Evolutionary conservation across 1,140 invertebrate genomes (phyloP).

Genomic region (Drosophila quadrilineata): DNA sequence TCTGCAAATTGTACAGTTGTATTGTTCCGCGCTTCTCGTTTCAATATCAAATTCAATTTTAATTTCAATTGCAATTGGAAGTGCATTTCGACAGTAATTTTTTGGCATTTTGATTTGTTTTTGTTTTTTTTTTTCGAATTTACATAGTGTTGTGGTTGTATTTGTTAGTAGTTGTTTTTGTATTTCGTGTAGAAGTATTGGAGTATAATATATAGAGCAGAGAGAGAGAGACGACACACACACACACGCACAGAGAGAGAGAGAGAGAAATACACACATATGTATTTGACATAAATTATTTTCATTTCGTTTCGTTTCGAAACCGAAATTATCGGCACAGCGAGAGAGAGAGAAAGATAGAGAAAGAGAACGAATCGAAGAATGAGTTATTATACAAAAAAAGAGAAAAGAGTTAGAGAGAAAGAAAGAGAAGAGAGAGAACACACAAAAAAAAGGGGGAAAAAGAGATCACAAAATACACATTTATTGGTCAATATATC

Average conservation of each 20-base stretch:
- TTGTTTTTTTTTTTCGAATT: conserved; percentile 41
- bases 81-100: conserved; percentile 37
- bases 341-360: conserved; percentile 9
- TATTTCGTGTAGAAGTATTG: conserved; percentile 6
- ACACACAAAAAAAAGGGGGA: conserved; percentile 70
- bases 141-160: conserved; percentile 45
- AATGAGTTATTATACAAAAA: conserved; percentile 39
- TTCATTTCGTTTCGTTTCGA: conserved; percentile 10
- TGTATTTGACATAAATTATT: conserved; percentile 28
- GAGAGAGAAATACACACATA: conserved; percentile 52
- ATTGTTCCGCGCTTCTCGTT: conserved; percentile 79
- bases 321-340: conserved; percentile 38
- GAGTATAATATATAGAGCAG: conserved; percentile 45
- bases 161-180: conserved; percentile 27
- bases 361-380: conserved; percentile 26
- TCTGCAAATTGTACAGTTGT: conserved; percentile 83
- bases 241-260: conserved; percentile 35
- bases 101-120: conserved; percentile 24
- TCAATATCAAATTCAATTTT: conserved; percentile 44
- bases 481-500: conserved; percentile 61
- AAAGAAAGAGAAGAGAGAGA: conserved; percentile 46
- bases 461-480: conserved; percentile 72
- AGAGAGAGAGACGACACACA: conserved; percentile 49
- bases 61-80: conserved; percentile 35
- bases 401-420: conserved; percentile 31